phyloP scores from a whole-genome alignment of 2,888 invertebrate genomes.

The Ophonus ardosiacus region DNA sequence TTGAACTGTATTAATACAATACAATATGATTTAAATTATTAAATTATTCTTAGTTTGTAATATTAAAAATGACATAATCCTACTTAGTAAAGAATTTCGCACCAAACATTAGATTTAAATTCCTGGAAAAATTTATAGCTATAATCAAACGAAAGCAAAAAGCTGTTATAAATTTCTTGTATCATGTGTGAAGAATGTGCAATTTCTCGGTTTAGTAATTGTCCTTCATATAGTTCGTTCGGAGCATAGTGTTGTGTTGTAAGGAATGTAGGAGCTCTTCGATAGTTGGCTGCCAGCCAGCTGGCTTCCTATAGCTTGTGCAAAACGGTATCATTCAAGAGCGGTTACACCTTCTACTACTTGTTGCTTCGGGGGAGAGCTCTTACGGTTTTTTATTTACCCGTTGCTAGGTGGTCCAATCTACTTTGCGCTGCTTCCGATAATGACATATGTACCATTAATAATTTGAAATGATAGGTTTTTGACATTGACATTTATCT shows the following conservation, averaged over 20 bases:
- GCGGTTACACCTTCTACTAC: not conserved
- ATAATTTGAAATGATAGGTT: no score
- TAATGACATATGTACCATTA: no score
- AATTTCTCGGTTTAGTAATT: slow-evolving; percentile 15
- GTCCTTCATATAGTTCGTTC: slow-evolving; percentile 9
- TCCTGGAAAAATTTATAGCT: not conserved
- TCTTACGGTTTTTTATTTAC: no score
- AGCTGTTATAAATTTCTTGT: slow-evolving; percentile 8
- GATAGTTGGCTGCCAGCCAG: not conserved
- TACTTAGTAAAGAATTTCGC: not conserved
- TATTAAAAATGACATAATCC: no score
- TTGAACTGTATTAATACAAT: no score
- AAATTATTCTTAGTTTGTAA: no score
- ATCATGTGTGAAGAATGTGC: not conserved
- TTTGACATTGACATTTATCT: no score
- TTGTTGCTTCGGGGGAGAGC: not conserved
- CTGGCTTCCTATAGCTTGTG: not conserved
- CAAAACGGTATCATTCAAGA: not conserved
- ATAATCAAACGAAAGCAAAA: not conserved
- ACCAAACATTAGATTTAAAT: not conserved
- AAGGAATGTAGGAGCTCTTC: not conserved
- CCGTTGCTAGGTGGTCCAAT: no score
- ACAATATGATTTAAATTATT: no score
- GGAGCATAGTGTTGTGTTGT: not conserved
- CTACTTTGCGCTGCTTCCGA: no score